Evolutionary conservation across 2,113 vertebrate genomes (phyloP).

Genomic region (Entomyzon cyanotis): DNA sequence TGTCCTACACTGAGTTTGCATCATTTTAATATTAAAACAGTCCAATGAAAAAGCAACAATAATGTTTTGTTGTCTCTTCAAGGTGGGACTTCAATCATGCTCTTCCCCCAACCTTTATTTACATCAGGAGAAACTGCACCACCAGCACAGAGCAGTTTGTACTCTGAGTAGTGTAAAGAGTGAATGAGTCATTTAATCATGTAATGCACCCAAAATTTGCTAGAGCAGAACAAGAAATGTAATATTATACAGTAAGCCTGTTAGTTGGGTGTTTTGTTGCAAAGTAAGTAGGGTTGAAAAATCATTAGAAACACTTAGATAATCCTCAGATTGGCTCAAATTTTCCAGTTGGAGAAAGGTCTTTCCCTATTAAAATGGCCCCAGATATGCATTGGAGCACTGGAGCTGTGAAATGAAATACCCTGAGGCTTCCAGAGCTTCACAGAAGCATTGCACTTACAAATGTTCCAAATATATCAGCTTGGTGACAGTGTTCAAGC

Average conservation of each 20-base stretch:
- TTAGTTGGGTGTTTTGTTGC: background rate
- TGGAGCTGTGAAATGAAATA: background rate
- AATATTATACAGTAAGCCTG: background rate
- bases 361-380: background rate
- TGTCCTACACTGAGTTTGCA: background rate
- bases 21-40: background rate
- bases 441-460: background rate
- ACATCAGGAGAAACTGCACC: background rate
- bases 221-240: background rate
- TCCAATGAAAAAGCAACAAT: background rate
- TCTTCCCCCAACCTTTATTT: background rate
- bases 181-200: background rate
- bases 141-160: background rate
- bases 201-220: background rate
- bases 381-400: background rate
- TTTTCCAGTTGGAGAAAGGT: background rate
- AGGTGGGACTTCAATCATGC: background rate
- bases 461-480: background rate
- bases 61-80: background rate
- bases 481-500: background rate
- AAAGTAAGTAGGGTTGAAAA: background rate
- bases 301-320: slow-evolving; percentile 22
- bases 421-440: background rate
- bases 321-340: background rate
- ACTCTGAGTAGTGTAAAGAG: background rate